These are phyloP conservation scores for Atethmia centrago DNA, from an alignment of 2,888 invertebrate genomes.

Conservation along the genomic window DNA sequence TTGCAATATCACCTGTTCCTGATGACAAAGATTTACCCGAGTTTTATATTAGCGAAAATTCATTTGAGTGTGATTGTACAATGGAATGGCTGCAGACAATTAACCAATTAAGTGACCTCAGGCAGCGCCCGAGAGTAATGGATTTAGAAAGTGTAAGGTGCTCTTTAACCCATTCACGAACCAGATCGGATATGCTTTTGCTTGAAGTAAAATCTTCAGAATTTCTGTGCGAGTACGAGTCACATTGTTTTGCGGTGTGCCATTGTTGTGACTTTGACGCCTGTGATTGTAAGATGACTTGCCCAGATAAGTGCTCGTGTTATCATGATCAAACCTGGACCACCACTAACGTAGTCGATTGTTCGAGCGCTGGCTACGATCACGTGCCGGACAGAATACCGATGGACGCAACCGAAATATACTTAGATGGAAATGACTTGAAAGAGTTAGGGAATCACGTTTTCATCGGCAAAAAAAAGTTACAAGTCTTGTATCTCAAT, in stretches of 20 bases:
- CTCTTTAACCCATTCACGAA: slow-evolving; percentile 92
- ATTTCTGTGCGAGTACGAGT: slow-evolving; percentile 95
- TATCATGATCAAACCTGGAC: slow-evolving; percentile 97
- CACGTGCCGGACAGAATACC: slow-evolving; percentile 95
- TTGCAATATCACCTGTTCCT: slow-evolving; percentile 92
- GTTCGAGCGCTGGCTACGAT: slow-evolving; percentile 93
- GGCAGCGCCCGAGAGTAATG: slow-evolving; percentile 94
- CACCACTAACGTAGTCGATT: slow-evolving; percentile 95
- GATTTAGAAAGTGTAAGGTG: slow-evolving; percentile 95
- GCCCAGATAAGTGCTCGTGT: slow-evolving; percentile 96
- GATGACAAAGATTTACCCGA: slow-evolving; percentile 93
- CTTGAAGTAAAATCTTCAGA: slow-evolving; percentile 93
- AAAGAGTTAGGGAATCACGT: slow-evolving; percentile 95
- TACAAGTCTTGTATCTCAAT: slow-evolving; percentile 94
- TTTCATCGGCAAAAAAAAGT: slow-evolving; percentile 96
- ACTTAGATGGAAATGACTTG: slow-evolving; percentile 95
- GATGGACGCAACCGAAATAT: slow-evolving; percentile 97
- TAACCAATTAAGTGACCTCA: slow-evolving; percentile 93
- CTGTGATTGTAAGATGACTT: slow-evolving; percentile 97
- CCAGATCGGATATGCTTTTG: slow-evolving; percentile 91
- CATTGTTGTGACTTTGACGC: slow-evolving; percentile 97
- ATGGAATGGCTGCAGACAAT: slow-evolving; percentile 96
- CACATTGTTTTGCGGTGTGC: slow-evolving; percentile 96
- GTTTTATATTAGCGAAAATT: slow-evolving; percentile 95
- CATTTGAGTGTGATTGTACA: slow-evolving; percentile 95